Evolutionary conservation across 2,797 vertebrate genomes (phyloP).

Genomic region (Sardinella longiceps): DNA sequence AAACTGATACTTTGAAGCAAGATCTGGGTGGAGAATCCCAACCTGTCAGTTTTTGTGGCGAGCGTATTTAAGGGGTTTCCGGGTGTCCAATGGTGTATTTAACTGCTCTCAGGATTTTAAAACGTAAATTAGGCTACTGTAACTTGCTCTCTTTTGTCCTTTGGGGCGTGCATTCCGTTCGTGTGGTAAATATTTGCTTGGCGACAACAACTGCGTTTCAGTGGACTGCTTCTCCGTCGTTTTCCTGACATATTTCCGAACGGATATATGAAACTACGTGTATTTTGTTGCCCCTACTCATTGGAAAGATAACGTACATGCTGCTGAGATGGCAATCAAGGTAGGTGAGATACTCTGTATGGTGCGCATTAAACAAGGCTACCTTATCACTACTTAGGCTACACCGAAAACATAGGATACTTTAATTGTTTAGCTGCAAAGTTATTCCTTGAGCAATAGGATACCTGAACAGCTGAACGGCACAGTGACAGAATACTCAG

Average conservation of each 20-base stretch:
- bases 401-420: neutral
- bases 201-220: conserved; percentile 22
- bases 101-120: neutral
- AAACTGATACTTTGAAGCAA: conserved; percentile 9
- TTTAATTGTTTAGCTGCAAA: neutral
- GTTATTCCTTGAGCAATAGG: neutral
- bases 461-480: neutral
- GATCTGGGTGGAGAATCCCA: neutral
- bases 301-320: conserved; percentile 39
- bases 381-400: neutral
- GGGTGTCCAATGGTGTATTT: neutral
- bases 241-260: conserved; percentile 15
- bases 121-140: conserved; percentile 14
- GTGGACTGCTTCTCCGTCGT: neutral
- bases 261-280: conserved; percentile 5
- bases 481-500: neutral
- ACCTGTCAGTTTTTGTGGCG: conserved; percentile 20
- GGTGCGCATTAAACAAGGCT: neutral
- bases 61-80: neutral
- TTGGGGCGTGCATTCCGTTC: neutral
- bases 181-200: conserved; percentile 10
- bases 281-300: neutral
- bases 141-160: neutral
- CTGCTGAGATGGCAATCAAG: conserved; percentile 53
- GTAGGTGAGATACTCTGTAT: conserved; percentile 42